Evolutionary conservation across 2,888 invertebrate species (phyloP).

Genomic region (Calameuta filiformis): DNA sequence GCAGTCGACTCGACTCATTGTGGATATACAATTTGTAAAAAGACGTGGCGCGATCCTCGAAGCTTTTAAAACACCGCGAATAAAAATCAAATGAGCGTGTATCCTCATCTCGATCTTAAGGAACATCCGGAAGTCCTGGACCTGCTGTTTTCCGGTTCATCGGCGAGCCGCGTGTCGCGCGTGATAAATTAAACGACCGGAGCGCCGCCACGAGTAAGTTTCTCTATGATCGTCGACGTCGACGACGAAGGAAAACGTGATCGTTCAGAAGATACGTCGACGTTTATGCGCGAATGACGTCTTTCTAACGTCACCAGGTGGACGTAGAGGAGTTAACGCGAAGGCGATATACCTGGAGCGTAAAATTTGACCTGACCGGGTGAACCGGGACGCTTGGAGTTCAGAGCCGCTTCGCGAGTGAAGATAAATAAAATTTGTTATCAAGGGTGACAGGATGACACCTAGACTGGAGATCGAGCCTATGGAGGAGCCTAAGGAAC

Average conservation of each 20-base stretch:
- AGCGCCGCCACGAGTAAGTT: neutral
- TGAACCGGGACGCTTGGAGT: neutral
- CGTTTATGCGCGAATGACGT: neutral
- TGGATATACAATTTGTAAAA: neutral
- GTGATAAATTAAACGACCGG: neutral
- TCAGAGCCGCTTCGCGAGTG: neutral
- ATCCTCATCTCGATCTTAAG: neutral
- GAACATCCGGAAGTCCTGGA: neutral
- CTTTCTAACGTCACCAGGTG: neutral
- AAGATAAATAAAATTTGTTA: neutral
- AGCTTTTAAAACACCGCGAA: neutral
- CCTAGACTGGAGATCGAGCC: neutral
- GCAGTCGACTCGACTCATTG: neutral
- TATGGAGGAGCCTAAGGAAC: slow-evolving; percentile 24
- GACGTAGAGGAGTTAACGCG: neutral
- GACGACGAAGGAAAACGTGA: neutral
- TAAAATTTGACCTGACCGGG: neutral
- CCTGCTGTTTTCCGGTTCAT: neutral
- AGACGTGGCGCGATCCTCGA: neutral
- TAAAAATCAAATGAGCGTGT: neutral
- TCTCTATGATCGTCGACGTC: neutral
- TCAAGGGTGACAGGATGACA: neutral
- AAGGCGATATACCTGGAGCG: neutral
- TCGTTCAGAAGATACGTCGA: neutral
- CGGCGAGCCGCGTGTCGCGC: neutral